Base-by-base conservation (phyloP, 2,888 invertebrate species). In the Osmoderma eremita region DNA sequence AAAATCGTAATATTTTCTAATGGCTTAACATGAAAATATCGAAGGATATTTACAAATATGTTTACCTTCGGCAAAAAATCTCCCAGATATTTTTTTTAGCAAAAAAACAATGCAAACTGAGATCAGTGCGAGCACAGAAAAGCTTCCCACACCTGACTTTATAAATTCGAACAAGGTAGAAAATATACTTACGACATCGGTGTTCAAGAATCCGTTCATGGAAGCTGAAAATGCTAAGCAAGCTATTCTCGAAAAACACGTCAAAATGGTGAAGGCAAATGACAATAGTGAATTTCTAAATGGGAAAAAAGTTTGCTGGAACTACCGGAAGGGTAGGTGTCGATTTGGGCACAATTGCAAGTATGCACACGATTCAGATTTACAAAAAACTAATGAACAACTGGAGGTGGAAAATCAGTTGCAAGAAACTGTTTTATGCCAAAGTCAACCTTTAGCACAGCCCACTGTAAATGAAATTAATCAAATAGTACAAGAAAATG, bases 231-330 rank as follows among this genome's bases (percentile, higher is more conserved):
- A 90, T 77, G 93, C 93, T 1, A 94, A 95, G 80, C 90, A 91
- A 67, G 93, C 94, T 12, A 90, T 94, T 66, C 83, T 96, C 49
- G 94, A 96, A 77, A 93, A 93, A 77, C 96, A 96, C 80, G 95
- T 96, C 0, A 95, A 95, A 86, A 94, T 97, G 94, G 94, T 90
- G 74, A 87, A 86, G 79, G 86, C 87, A 71, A 88, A 89, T 79
- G 88, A 88, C 72, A 88, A 89, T n/a, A 74, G 78, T 4, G 88
- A 89, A 75, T 88, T 89, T 82, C 92, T 93, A 74, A 94, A 94
- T 78, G 94, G 94, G 0, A 92, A 91, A 76, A 93, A 92, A 79
- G 91, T 96, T 69, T 97, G 97, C 81, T 96, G 94, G 93, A 96
- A 94, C 82, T 94, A 95, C 79, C 86, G 94, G 39, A 95, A 94